A percentile compares a stretch with the other conserved stretches of the same genome.
These are phyloP conservation scores for Patella pellucida DNA, from an alignment of 2,888 invertebrate species.

Conservation along the genomic window DNA sequence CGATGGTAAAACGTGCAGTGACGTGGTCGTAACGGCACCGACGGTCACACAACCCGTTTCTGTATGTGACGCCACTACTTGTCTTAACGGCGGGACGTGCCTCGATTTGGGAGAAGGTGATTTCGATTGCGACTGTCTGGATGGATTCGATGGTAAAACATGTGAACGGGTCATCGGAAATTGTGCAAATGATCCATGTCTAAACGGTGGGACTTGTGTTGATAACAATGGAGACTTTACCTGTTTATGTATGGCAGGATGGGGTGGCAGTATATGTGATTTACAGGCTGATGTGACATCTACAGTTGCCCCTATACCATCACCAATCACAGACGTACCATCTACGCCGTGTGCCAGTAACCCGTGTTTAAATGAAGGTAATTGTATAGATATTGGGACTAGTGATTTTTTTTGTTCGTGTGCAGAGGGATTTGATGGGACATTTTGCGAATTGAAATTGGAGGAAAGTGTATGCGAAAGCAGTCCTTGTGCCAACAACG, in stretches of 20 bases:
- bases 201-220: slow-evolving; percentile 33
- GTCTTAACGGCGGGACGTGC: slow-evolving; percentile 45
- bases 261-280: slow-evolving; percentile 12
- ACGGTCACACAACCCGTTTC: slow-evolving; percentile 28
- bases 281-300: neutral
- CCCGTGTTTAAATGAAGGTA: neutral
- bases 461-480: neutral
- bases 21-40: slow-evolving; percentile 14
- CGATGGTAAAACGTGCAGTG: slow-evolving; percentile 76
- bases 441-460: neutral
- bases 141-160: slow-evolving; percentile 89
- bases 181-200: slow-evolving; percentile 72
- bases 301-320: neutral
- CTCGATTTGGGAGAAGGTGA: slow-evolving; percentile 29
- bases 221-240: slow-evolving; percentile 19
- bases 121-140: slow-evolving; percentile 79
- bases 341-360: neutral
- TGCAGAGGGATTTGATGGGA: neutral
- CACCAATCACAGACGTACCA: neutral
- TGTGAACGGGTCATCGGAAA: slow-evolving; percentile 88
- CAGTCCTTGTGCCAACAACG: neutral
- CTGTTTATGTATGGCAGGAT: slow-evolving; percentile 16
- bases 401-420: neutral
- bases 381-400: neutral
- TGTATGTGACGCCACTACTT: slow-evolving; percentile 42